Base-by-base conservation (phyloP, 2,888 invertebrate species). In the Phasia obesa region DNA sequence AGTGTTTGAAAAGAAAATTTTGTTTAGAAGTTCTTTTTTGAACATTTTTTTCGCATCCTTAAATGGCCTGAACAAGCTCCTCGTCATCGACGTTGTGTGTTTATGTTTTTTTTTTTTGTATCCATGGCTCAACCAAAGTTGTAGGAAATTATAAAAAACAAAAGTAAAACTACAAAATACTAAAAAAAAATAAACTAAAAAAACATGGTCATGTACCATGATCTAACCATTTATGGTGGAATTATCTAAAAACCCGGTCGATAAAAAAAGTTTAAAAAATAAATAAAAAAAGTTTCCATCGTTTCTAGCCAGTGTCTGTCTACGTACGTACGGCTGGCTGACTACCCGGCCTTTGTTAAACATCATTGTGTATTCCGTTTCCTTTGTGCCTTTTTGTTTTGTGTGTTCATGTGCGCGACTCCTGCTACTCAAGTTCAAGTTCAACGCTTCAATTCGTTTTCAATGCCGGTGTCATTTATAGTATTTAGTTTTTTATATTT, bases 381-480 rank as follows among this genome's bases (percentile, higher is more conserved):
- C 65, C 64, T 77, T 59, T 57, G 69, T 69, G 57, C 64, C 51
- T 62, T 42, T n/a, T 31, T 53, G 11, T 27, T 42, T 60, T 17
- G 7, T 55, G n/a, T 70, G 38, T 49, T 60, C 57, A 71, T 60
- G 67, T 71, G 60, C 53, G 73, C 73, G 64, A 71, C 76, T 75
- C 80, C 81, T 79, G 76, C 53, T 75, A 65, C 71, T 73, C 85
- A 86, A 86, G 85, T 86, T 86, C 86, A 86, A 86, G 86, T 86
- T 86, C 86, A 86, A 82, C 79, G 84, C 84, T 83, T 83, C 67
- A 83, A 83, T 83, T 85, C 81, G 81, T 83, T 83, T 83, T 83
- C 83, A 83, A 83, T 83, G 79, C 79, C 83, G 83, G 83, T 83
- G 79, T 83, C 79, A 83, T 76, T 76, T 83, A 71, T 83, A 69